These are phyloP conservation scores for Mohoua ochrocephala DNA, from an alignment of 2,113 vertebrate species.

Conservation along the genomic window DNA sequence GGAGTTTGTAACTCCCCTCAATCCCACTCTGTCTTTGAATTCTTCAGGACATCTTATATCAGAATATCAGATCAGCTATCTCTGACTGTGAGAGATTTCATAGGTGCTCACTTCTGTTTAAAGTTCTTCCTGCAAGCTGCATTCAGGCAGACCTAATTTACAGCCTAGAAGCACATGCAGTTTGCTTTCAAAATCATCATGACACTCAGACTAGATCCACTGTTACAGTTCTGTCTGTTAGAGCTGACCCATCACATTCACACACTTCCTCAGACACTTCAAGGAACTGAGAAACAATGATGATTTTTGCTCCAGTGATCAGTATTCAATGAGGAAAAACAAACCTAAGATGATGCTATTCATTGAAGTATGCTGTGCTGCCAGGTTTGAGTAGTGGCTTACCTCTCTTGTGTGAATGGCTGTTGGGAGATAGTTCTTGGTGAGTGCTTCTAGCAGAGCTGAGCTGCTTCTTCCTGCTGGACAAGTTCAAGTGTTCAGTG, in stretches of 20 bases:
- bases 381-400: neutral
- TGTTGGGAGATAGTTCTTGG: neutral
- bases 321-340: neutral
- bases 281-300: neutral
- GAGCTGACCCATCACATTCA: neutral
- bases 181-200: neutral
- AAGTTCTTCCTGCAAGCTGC: neutral
- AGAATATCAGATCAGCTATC: neutral
- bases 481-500: neutral
- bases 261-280: neutral
- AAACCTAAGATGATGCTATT: neutral
- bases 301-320: neutral
- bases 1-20: neutral
- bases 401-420: neutral
- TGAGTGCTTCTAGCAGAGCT: neutral
- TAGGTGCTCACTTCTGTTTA: neutral
- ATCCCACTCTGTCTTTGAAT: neutral
- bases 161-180: rapidly evolving
- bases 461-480: neutral
- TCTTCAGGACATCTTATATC: neutral
- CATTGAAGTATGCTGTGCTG: neutral
- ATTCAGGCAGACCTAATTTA: neutral
- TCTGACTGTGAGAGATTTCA: neutral
- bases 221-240: neutral
- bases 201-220: neutral